These are phyloP conservation scores for Dromiciops gliroides DNA, from an alignment of 2,113 vertebrate species.

Conservation along the genomic window DNA sequence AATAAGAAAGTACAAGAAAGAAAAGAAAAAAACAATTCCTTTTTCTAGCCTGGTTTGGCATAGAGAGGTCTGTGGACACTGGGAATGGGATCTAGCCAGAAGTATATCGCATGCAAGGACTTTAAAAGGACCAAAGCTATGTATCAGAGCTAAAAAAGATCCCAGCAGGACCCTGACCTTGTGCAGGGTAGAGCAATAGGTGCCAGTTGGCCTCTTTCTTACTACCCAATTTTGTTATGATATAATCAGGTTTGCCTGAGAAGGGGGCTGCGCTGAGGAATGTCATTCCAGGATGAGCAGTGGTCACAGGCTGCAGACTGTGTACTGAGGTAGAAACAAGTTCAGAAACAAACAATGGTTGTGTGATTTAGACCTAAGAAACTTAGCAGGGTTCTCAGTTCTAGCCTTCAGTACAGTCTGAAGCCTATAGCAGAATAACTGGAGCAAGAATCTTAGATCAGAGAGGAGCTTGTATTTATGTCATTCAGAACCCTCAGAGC, in stretches of 20 bases:
- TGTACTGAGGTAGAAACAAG: neutral
- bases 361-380: neutral
- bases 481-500: neutral
- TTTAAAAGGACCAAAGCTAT: neutral
- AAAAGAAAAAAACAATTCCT: neutral
- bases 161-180: neutral
- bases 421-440: neutral
- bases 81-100: neutral
- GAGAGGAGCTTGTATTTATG: neutral
- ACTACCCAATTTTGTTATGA: neutral
- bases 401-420: neutral
- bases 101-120: neutral
- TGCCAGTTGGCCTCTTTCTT: neutral
- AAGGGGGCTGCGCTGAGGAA: neutral
- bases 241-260: neutral
- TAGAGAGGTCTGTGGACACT: neutral
- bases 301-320: neutral
- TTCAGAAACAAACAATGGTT: neutral
- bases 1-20: neutral
- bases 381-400: neutral
- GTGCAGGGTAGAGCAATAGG: neutral
- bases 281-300: neutral
- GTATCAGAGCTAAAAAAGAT: neutral
- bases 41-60: neutral
- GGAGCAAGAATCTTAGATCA: neutral